Percentiles rank a stretch among this genome's conserved stretches.
Conservation (phyloP, 1,140 invertebrate genomes). For the Tetragnatha versicolor region DNA sequence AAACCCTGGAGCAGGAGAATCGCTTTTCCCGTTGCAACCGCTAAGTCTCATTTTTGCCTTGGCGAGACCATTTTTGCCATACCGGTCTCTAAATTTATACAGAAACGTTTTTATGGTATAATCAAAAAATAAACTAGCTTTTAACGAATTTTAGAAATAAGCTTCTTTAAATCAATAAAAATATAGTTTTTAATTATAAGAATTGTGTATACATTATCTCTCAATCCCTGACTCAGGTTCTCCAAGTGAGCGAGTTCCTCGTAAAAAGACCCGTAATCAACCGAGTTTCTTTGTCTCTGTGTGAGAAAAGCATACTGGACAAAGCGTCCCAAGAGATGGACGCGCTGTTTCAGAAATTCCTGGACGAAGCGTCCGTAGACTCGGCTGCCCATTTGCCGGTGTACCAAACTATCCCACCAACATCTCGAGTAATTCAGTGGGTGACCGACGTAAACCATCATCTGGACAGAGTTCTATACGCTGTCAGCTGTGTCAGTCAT, state of each 20-base stretch:
- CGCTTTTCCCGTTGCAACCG: too few relatives aligned
- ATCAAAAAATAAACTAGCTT: too few relatives aligned
- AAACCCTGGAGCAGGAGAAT: too few relatives aligned
- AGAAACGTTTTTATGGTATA: too few relatives aligned
- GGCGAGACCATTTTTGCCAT: too few relatives aligned
- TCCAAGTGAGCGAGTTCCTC: conserved; percentile 85
- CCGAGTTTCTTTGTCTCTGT: conserved; percentile 82
- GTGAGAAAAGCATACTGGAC: conserved; percentile 79
- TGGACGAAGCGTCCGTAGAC: conserved; percentile 61
- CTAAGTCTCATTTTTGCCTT: too few relatives aligned
- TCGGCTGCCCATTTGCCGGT: background rate
- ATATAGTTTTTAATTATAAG: too few relatives aligned
- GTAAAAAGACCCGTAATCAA: conserved; percentile 82
- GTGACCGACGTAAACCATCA: conserved; percentile 13
- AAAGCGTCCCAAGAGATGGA: conserved; percentile 81
- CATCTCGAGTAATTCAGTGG: conserved; percentile 36
- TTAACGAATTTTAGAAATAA: too few relatives aligned
- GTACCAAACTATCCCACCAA: conserved; percentile 4
- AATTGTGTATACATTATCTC: too few relatives aligned
- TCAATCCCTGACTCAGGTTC: conserved; percentile 75
- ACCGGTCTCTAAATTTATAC: too few relatives aligned
- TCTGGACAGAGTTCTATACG: background rate
- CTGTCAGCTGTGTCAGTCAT: conserved; percentile 27
- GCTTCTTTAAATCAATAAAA: too few relatives aligned
- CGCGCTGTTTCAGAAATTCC: conserved; percentile 63